These are phyloP conservation scores for Pogonocichla stellata DNA, from an alignment of 2,113 vertebrate genomes.

Conservation along the genomic window DNA sequence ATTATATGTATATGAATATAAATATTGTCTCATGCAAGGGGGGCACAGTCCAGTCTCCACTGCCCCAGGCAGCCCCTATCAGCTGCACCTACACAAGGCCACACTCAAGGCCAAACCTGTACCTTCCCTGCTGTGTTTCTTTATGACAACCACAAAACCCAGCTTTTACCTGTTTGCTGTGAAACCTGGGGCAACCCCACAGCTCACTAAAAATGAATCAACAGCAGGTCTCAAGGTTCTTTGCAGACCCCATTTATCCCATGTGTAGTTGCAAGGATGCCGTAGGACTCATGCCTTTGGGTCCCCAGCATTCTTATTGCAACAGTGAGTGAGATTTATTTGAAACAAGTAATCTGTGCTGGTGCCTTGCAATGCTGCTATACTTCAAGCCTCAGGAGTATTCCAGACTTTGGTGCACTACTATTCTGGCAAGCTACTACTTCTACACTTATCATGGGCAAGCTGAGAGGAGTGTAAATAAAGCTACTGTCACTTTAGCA, in stretches of 20 bases:
- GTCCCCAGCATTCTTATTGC: neutral
- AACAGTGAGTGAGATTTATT: neutral
- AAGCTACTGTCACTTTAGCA: neutral
- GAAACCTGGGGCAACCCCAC: neutral
- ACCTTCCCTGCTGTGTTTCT: fast-evolving
- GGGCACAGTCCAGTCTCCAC: neutral
- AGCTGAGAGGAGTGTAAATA: neutral
- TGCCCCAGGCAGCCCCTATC: neutral
- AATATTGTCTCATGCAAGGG: neutral
- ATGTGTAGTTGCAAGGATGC: neutral
- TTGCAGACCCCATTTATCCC: neutral
- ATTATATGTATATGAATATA: no score
- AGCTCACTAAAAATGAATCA: neutral
- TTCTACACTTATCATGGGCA: neutral
- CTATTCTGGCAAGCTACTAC: neutral
- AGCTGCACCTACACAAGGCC: neutral
- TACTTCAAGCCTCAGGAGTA: neutral
- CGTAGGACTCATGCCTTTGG: neutral
- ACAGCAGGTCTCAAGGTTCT: neutral
- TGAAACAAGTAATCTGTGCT: neutral
- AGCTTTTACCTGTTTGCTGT: neutral
- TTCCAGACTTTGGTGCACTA: neutral
- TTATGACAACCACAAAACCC: fast-evolving
- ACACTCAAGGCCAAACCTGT: neutral
- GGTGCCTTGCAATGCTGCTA: neutral